Base-by-base conservation (phyloP, 2,113 vertebrate species). In the Caloenas nicobarica region DNA sequence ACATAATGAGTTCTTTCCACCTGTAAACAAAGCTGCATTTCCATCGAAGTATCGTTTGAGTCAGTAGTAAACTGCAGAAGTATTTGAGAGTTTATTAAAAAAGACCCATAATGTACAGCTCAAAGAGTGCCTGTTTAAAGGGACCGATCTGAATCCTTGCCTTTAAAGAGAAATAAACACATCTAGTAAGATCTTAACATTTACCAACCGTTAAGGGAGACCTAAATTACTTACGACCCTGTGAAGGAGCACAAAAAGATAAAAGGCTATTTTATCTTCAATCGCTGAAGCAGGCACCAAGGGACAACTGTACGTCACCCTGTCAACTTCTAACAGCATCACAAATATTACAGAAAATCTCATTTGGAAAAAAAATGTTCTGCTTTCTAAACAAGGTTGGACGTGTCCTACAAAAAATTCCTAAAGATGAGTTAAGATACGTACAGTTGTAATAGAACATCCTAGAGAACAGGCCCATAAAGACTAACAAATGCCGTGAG, bases 191-290 rank as follows among this genome's bases (percentile, higher is more conserved):
- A 87, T 53, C 73, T 87, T 42, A 50, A 38, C 17, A 0, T 70
- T 92, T 84, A 84, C 33, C 74, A 88, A 72, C 54, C 64, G 71
- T 65, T 86, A 91, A 83, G 80, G 68, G 36, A 65, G 44, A 77
- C n/a, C 74, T 77, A n/a, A 92, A 93, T 86, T 51, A 89, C 81
- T 95, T 64, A 79, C 71, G 83, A 61, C 13, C 36, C 68, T 56
- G 50, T 33, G 53, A 91, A 91, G 62, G 50, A 95, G 68, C 50
- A 83, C 79, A 61, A 33, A 68, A 86, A 95, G 86, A 92, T 80
- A 61, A 93, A 96, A 96, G 83, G 54, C 16, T 61, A 46, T 96
- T 92, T 93, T 56, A 90, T 93, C 86, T 96, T 91, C 58, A 70
- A 13, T 81, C 11, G 3, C 76, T 86, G 53, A 80, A 81, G 80